These are phyloP conservation scores for Notothenia coriiceps DNA, from an alignment of 2,113 vertebrate genomes.

Conservation along the genomic window DNA sequence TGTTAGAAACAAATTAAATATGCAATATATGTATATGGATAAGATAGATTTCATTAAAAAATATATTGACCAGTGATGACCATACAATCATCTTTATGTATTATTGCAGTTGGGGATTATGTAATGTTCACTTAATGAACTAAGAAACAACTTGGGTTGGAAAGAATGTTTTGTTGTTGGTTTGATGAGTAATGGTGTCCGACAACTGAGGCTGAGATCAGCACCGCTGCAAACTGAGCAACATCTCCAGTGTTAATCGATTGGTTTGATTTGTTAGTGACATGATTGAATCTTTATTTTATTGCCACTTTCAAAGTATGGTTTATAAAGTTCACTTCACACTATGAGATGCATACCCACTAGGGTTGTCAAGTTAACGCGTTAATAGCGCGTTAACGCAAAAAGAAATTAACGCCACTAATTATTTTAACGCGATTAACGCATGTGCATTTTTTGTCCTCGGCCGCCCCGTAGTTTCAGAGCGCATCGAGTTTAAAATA, in stretches of 20 bases:
- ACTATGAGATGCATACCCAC: background rate
- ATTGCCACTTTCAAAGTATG: background rate
- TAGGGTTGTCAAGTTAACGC: no score
- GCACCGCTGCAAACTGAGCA: no score
- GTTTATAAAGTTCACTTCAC: background rate
- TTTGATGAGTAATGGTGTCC: no score
- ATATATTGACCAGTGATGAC: background rate
- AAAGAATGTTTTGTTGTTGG: no score
- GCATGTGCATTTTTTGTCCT: no score
- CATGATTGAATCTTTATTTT: no score
- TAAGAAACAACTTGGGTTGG: background rate
- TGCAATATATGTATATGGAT: background rate
- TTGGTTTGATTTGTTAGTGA: background rate
- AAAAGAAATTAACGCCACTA: no score
- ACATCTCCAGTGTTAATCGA: background rate
- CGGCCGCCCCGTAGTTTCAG: no score
- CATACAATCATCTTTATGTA: background rate
- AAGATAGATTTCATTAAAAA: background rate
- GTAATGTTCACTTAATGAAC: background rate
- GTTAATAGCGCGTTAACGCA: no score
- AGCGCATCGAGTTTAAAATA: no score
- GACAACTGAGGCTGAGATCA: no score
- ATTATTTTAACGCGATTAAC: no score
- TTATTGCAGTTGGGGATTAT: background rate
- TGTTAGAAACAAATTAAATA: background rate